phyloP scores from a whole-genome alignment of 2,888 invertebrate genomes.

The Plebejus melissa region DNA sequence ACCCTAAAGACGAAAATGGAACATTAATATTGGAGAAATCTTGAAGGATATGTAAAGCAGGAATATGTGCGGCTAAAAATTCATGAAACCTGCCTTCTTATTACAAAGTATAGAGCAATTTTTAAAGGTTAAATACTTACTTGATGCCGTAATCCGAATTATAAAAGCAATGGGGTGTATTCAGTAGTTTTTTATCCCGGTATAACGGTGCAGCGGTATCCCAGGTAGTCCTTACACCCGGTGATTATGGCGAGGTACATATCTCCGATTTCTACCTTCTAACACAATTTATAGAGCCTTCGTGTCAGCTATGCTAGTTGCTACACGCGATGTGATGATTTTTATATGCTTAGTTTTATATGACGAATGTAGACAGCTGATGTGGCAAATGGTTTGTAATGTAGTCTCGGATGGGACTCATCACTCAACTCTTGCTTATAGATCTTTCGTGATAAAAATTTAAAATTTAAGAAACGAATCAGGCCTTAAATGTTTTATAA shows the following conservation, averaged over 20 bases:
- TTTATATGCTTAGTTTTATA: too few species aligned
- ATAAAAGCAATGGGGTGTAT: background rate
- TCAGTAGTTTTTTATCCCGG: conserved; percentile 32
- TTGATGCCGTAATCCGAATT: background rate
- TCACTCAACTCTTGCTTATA: too few species aligned
- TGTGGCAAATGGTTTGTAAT: too few species aligned
- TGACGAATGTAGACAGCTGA: too few species aligned
- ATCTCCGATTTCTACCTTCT: conserved; percentile 19
- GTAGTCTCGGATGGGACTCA: too few species aligned
- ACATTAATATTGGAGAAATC: too few species aligned
- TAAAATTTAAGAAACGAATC: too few species aligned
- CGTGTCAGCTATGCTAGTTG: background rate
- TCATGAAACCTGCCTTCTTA: background rate
- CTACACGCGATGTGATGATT: background rate
- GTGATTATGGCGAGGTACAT: conserved; percentile 32
- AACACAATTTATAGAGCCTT: conserved; percentile 28
- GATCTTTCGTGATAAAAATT: too few species aligned
- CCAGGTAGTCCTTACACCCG: conserved; percentile 43
- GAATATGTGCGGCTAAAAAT: background rate
- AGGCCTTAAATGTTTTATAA: too few species aligned
- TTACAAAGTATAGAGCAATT: background rate
- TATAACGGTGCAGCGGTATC: conserved; percentile 37
- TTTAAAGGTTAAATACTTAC: background rate
- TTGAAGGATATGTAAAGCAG: background rate
- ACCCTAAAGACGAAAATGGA: too few species aligned